A percentile compares a stretch with the other conserved stretches of the same genome.
phyloP scores from a whole-genome alignment of 2,888 invertebrate genomes.

The Rotaria socialis region DNA sequence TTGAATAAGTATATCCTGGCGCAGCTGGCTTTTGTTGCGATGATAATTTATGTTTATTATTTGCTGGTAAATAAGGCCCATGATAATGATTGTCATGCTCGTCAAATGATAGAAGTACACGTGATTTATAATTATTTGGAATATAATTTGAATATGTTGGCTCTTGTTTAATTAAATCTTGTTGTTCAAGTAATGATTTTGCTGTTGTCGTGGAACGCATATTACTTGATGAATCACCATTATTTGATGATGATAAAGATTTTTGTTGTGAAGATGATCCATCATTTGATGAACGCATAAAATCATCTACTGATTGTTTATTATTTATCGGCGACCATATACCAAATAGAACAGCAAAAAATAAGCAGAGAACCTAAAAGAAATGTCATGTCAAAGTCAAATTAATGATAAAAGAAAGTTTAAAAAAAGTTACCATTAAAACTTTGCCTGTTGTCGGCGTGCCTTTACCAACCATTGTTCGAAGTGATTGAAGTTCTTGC shows the following conservation, averaged over 20 bases:
- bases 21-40: not conserved
- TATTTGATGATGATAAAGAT: not conserved
- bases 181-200: not conserved
- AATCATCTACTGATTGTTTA: constrained; percentile 48
- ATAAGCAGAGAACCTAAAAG: constrained; percentile 54
- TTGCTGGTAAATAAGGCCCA: constrained; percentile 27
- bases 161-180: constrained; percentile 33
- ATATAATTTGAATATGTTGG: constrained; percentile 22
- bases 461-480: constrained; percentile 55
- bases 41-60: constrained; percentile 32
- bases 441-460: constrained; percentile 53
- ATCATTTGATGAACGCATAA: constrained; percentile 32
- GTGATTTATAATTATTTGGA: constrained; percentile 37
- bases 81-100: not conserved
- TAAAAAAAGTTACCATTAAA: constrained; percentile 51
- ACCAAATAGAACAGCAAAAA: constrained; percentile 58
- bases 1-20: constrained; percentile 24
- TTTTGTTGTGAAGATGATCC: constrained; percentile 1
- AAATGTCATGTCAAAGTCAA: not conserved
- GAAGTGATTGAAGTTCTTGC: constrained; percentile 58
- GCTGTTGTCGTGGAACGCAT: not conserved
- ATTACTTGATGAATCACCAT: not conserved
- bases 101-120: not conserved
- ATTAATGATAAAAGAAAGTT: not conserved
- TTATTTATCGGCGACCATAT: constrained; percentile 54